Evolutionary conservation across 2,888 invertebrate genomes (phyloP).

Genomic region (Lepidocyrtoides sp.): DNA sequence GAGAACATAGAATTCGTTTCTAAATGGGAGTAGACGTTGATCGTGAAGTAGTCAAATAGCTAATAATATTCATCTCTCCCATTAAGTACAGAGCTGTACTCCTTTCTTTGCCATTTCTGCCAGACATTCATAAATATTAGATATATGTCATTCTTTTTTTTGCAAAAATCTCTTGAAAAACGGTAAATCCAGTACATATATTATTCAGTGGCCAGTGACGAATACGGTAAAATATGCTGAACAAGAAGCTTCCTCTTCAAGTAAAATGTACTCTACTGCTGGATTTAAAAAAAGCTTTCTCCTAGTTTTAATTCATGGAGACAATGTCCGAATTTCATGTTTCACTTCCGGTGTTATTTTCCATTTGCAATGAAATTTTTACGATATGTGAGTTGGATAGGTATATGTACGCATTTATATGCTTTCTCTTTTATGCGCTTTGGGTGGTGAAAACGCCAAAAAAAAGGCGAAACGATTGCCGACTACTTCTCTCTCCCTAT

Average conservation of each 20-base stretch:
- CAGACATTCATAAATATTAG: not conserved
- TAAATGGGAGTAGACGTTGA: constrained; percentile 28
- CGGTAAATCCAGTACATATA: not conserved
- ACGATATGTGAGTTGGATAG: too few relatives aligned
- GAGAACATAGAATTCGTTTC: not conserved
- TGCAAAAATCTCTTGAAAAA: not conserved
- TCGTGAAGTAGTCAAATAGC: constrained; percentile 72
- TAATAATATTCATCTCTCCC: constrained; percentile 77
- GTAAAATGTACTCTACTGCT: not conserved
- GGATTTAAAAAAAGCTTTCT: not conserved
- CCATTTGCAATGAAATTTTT: too few relatives aligned
- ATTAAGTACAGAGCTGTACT: constrained; percentile 58
- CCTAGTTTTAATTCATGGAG: not conserved
- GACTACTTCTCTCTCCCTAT: not conserved
- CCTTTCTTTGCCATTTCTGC: not conserved
- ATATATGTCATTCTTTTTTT: not conserved
- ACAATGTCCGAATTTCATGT: not conserved
- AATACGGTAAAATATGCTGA: not conserved
- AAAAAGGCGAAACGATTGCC: too few relatives aligned
- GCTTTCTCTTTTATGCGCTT: too few relatives aligned
- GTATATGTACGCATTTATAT: too few relatives aligned
- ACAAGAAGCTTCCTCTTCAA: not conserved
- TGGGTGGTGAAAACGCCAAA: too few relatives aligned
- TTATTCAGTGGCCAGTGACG: not conserved
- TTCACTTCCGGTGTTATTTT: too few relatives aligned